Evolutionary conservation across 2,113 vertebrate species (phyloP).

Genomic region (Dasyornis broadbenti): DNA sequence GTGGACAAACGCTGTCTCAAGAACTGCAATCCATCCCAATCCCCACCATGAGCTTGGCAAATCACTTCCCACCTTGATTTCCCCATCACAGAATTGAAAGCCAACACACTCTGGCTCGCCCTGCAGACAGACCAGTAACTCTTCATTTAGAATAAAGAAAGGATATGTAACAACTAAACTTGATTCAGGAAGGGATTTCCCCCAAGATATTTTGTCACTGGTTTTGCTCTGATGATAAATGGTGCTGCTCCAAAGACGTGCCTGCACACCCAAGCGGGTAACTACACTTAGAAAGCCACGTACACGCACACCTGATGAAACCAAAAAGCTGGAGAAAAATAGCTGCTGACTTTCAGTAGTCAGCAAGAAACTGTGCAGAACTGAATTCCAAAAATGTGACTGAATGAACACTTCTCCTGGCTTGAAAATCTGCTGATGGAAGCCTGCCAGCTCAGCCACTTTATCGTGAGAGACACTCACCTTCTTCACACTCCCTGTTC

Average conservation of each 20-base stretch:
- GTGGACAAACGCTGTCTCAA: neutral
- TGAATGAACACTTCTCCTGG: neutral
- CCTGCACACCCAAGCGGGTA: neutral
- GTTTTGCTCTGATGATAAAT: neutral
- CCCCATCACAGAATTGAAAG: neutral
- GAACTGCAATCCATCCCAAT: neutral
- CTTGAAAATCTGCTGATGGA: neutral
- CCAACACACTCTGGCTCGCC: neutral
- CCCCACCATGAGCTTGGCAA: neutral
- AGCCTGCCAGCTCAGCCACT: neutral
- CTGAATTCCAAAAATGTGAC: neutral
- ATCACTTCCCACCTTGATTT: neutral
- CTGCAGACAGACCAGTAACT: neutral
- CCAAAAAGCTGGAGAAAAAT: neutral
- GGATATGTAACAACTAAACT: neutral
- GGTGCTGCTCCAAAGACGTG: neutral
- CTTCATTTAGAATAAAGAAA: neutral
- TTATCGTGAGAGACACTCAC: slow-evolving; percentile 59
- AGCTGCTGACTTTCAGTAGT: neutral
- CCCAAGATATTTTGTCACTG: neutral
- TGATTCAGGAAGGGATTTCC: neutral
- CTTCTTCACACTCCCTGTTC: slow-evolving; percentile 77
- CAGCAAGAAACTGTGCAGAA: neutral
- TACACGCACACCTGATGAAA: neutral
- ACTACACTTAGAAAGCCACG: neutral